Evolutionary conservation across 37 sponge, comb jelly and placozoan genomes (phyloP), one percentile per base, ranked within the genome.

Genomic region (Crambe crambe): DNA sequence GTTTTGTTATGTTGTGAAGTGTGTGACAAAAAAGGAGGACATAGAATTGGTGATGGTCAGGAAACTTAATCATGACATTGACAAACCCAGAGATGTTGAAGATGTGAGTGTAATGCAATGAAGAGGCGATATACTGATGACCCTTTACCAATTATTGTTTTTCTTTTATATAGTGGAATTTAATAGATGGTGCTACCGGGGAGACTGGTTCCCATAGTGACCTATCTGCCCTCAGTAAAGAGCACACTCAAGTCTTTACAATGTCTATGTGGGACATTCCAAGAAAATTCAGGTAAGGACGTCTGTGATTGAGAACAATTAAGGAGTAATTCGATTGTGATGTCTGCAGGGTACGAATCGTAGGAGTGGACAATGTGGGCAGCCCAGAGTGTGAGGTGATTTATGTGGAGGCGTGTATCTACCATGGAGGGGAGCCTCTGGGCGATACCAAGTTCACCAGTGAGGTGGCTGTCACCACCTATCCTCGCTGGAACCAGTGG

Each of bases 401-500:
- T 36, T 92, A 86, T 75, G 26, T 96, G 38, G 90, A 89, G 56
- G 88, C 77, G 57, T 89, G 90, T 25, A 71, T 96, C 42, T 96
- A 83, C 70, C 96, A 96, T 67, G 96, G 96, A 0, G 96, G 96
- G 2, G 74, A 83, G 37, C 68, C 85, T 42, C 71, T 96, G 54
- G 76, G 77, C 20, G 73, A 56, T 0, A 54, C 43, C n/a, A 61
- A 68, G 77, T 65, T 69, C 69, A 89, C 90, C 9, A 42, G 27
- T 10, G 92, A 92, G 73, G 69, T 75, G 22, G 0, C 77, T 32
- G 27, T 40, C 36, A 39, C 61, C 18, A 25, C 56, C 0, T 83
- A 91, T 56, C 87, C 90, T 15, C 85, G 96, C 22, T 95, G 96
- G 96, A 87, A 87, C 83, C 92, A 95, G 72, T 91, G 92, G 90